These are phyloP conservation scores for Pachyramphus minor DNA, from an alignment of 2,113 vertebrate species.

Conservation along the genomic window DNA sequence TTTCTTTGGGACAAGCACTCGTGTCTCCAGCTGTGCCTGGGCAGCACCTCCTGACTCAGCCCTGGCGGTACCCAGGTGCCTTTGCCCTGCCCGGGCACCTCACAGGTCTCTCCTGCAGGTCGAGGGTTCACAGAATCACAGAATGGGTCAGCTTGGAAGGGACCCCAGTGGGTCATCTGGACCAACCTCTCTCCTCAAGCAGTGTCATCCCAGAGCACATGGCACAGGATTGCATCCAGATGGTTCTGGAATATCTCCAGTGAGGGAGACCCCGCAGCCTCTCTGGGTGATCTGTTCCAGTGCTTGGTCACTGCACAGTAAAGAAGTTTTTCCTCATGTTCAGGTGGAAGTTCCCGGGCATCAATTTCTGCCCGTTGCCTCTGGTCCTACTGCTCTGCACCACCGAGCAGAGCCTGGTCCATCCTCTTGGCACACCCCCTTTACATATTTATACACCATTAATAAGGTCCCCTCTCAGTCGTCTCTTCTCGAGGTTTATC, in stretches of 20 bases:
- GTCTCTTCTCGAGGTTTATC: no score
- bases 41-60: not conserved
- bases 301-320: not conserved
- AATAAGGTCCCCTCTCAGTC: not conserved
- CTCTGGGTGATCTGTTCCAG: not conserved
- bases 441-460: no score
- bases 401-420: not conserved
- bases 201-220: not conserved
- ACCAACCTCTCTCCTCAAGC: not conserved
- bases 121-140: not conserved
- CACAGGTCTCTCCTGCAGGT: rapidly evolving
- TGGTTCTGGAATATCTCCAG: not conserved
- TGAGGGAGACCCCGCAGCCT: no score
- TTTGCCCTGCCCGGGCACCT: not conserved
- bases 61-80: rapidly evolving
- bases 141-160: not conserved
- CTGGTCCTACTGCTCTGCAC: not conserved
- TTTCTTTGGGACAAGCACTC: rapidly evolving
- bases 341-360: not conserved
- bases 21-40: rapidly evolving
- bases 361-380: not conserved
- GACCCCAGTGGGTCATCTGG: not conserved
- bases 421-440: not conserved
- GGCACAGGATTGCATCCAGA: not conserved
- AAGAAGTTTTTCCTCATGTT: not conserved